Conservation (phyloP, 2,113 vertebrate genomes). For the Nannobrachium achirus region DNA sequence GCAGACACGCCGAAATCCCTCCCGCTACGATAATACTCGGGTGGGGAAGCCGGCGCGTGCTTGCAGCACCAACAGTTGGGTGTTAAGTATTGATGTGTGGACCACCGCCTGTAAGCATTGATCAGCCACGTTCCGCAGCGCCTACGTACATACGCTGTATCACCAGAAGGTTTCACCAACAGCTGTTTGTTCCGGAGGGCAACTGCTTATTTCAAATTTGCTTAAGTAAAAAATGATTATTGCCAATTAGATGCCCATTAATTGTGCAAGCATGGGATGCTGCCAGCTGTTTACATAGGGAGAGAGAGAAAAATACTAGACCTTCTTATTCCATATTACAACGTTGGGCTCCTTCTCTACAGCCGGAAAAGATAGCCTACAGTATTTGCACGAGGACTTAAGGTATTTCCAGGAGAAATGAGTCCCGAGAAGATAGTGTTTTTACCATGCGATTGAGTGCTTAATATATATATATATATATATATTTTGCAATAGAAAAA, state of each 20-base stretch:
- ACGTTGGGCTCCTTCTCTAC: conserved; percentile 33
- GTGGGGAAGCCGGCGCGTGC: neutral
- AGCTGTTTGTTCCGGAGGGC: conserved; percentile 92
- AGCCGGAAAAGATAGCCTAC: conserved; percentile 26
- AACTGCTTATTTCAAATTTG: conserved; percentile 89
- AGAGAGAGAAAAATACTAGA: conserved; percentile 94
- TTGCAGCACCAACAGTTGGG: conserved; percentile 23
- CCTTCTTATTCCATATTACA: conserved; percentile 83
- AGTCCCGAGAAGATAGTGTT: no score
- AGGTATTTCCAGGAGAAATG: conserved; percentile 28
- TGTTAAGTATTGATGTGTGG: conserved; percentile 28
- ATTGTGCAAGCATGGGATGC: conserved; percentile 94
- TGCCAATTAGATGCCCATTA: conserved; percentile 99
- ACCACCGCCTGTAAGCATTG: conserved; percentile 76
- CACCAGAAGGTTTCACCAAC: conserved; percentile 89
- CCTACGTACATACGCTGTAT: no score
- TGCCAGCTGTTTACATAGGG: conserved; percentile 95
- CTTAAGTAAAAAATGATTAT: conserved; percentile 97
- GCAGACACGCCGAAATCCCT: neutral
- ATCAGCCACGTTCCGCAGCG: conserved; percentile 79
- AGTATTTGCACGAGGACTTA: conserved; percentile 33
- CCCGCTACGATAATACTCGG: neutral
- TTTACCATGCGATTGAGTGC: no score
- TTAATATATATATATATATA: no score
- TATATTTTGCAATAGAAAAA: no score